These are phyloP conservation scores for Neotoma lepida DNA, from an alignment of 2,113 vertebrate species.

Conservation along the genomic window DNA sequence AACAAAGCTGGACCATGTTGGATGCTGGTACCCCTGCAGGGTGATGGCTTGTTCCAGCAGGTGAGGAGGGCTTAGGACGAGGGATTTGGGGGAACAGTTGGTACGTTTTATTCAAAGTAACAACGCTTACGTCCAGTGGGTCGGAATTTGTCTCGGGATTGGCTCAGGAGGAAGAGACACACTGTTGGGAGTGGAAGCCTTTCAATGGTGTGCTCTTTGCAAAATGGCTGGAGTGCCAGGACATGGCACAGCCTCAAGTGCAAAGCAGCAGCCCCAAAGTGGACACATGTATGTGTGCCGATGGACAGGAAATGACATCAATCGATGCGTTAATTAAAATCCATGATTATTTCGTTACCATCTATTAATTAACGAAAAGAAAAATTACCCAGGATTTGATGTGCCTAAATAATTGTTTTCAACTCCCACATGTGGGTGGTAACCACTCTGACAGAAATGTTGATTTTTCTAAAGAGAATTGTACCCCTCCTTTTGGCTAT, in stretches of 20 bases:
- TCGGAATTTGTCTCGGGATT: background rate
- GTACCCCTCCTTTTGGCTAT: background rate
- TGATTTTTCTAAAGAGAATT: background rate
- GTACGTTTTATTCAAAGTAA: background rate
- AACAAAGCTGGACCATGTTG: background rate
- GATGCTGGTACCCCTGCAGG: background rate
- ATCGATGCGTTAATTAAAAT: background rate
- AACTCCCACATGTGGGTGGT: background rate
- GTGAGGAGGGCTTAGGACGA: background rate
- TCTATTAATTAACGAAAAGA: background rate
- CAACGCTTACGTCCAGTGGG: background rate
- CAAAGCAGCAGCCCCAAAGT: background rate
- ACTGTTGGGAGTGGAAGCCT: background rate
- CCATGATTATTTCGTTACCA: background rate
- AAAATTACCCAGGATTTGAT: background rate
- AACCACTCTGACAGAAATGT: background rate
- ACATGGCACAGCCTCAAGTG: background rate
- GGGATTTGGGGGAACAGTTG: too few relatives aligned
- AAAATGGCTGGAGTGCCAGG: background rate
- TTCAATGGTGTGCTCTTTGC: background rate
- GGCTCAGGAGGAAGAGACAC: background rate
- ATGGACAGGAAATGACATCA: accelerated
- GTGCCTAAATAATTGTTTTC: too few relatives aligned
- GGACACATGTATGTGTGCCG: background rate
- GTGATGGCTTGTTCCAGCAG: background rate